Percentiles rank a stretch among this genome's conserved stretches.
phyloP scores from a whole-genome alignment of 53 echinoderm and acorn worm species.

The Patiria pectinifera region DNA sequence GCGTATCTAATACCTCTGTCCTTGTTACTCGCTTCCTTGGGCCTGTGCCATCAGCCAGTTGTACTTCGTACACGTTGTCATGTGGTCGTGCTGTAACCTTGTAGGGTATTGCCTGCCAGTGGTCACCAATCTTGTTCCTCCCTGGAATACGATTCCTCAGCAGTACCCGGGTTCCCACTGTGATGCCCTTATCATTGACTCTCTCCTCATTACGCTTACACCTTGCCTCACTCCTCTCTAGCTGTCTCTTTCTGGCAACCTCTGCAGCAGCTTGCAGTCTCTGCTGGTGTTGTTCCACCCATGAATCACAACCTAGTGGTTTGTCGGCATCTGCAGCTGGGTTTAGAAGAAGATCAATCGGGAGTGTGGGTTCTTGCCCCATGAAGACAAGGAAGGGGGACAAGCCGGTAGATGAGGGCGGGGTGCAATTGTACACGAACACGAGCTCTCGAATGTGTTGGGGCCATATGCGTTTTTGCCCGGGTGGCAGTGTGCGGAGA shows the following conservation, averaged over 20 bases:
- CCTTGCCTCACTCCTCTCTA: slow-evolving; percentile 16
- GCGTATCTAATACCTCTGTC: slow-evolving; percentile 13
- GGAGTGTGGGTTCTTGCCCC: not conserved
- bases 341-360: slow-evolving; percentile 17
- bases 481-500: slow-evolving; percentile 15
- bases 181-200: slow-evolving; percentile 15
- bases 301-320: not conserved
- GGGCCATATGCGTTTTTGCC: not conserved
- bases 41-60: slow-evolving; percentile 37
- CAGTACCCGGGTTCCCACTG: slow-evolving; percentile 24
- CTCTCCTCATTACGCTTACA: slow-evolving; percentile 38
- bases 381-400: no score
- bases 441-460: slow-evolving; percentile 16
- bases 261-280: slow-evolving; percentile 26
- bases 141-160: slow-evolving; percentile 41
- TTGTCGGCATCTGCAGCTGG: not conserved
- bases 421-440: slow-evolving; percentile 1
- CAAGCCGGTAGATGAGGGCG: no score
- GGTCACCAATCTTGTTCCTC: slow-evolving; percentile 36
- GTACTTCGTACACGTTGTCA: slow-evolving; percentile 32
- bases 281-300: slow-evolving; percentile 21
- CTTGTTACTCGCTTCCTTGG: slow-evolving; percentile 13
- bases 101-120: slow-evolving; percentile 34
- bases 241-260: not conserved
- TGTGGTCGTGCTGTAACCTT: slow-evolving; percentile 40